A percentile compares a stretch with the other conserved stretches of the same genome.
Evolutionary conservation across 2,888 invertebrate genomes (phyloP).

Genomic region (Miltochrista miniata): DNA sequence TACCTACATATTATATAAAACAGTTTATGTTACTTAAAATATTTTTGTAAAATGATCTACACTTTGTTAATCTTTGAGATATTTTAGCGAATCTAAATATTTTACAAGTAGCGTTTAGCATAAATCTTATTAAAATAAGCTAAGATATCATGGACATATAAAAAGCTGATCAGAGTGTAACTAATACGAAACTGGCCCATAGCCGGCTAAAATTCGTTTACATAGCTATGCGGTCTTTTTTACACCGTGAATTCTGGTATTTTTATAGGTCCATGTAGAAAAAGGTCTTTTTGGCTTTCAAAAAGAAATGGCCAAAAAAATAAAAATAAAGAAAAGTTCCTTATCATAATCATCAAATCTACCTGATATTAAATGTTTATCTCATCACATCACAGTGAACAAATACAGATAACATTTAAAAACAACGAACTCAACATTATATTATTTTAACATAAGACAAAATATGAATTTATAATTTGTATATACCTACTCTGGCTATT

Average conservation of each 20-base stretch:
- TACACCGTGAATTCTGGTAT: slow-evolving; percentile 12
- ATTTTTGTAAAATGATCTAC: slow-evolving; percentile 31
- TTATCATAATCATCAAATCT: slow-evolving; percentile 26
- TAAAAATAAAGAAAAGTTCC: slow-evolving; percentile 30
- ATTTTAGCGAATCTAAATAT: slow-evolving; percentile 43
- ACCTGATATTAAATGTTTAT: slow-evolving; percentile 10
- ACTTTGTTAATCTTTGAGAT: slow-evolving; percentile 46
- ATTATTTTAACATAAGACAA: no score
- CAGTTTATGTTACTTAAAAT: slow-evolving; percentile 15
- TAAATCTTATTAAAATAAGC: slow-evolving; percentile 19
- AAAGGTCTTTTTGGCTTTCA: no score
- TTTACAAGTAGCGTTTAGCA: slow-evolving; percentile 21
- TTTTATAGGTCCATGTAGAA: slow-evolving; percentile 20
- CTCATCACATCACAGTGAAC: slow-evolving; percentile 4
- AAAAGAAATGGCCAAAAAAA: slow-evolving; percentile 29
- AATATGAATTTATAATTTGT: no score
- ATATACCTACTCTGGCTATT: no score
- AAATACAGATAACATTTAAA: slow-evolving; percentile 8
- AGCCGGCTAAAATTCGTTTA: no score
- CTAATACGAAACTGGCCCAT: no score
- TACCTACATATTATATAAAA: neutral
- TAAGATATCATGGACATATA: neutral
- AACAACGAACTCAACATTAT: neutral
- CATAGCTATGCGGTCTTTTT: no score
- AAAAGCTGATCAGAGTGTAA: no score